Conservation (phyloP, 2,888 invertebrate genomes). For the Phaonia tiefii region DNA sequence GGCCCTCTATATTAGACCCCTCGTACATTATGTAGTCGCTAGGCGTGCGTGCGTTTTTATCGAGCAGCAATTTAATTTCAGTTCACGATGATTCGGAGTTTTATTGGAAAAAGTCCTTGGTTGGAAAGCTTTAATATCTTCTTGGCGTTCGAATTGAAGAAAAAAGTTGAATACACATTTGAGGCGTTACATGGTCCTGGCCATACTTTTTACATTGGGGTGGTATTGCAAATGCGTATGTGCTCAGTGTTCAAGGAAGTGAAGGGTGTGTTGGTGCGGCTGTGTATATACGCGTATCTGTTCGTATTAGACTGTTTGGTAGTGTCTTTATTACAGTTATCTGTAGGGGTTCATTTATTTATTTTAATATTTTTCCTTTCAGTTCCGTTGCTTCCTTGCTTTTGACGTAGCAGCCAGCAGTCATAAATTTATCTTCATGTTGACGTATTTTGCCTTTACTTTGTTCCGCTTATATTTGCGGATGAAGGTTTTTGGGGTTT, state of each 20-base stretch:
- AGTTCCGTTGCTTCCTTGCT: constrained; percentile 26
- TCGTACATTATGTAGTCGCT: background rate
- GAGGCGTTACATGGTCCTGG: background rate
- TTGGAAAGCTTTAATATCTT: constrained; percentile 42
- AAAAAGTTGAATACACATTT: constrained; percentile 5
- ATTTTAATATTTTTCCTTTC: constrained; percentile 51
- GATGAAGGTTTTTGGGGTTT: background rate
- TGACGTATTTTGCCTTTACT: constrained; percentile 8
- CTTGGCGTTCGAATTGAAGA: constrained; percentile 43
- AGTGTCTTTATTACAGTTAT: constrained; percentile 59
- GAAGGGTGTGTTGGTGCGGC: background rate
- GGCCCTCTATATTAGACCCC: no score
- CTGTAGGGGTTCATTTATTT: constrained; percentile 40
- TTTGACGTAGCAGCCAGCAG: constrained; percentile 42
- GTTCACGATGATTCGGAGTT: constrained; percentile 34
- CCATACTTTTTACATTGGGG: background rate
- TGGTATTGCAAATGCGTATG: constrained; percentile 23
- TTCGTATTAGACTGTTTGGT: constrained; percentile 35
- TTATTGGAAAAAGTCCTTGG: constrained; percentile 46
- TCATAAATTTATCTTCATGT: constrained; percentile 53
- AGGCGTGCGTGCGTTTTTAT: constrained; percentile 50
- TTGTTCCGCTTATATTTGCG: background rate
- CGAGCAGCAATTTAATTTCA: constrained; percentile 60
- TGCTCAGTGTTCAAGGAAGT: background rate
- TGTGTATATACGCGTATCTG: constrained; percentile 12